Base-by-base conservation (phyloP, 2,113 vertebrate species). In the Cyanistes caeruleus region DNA sequence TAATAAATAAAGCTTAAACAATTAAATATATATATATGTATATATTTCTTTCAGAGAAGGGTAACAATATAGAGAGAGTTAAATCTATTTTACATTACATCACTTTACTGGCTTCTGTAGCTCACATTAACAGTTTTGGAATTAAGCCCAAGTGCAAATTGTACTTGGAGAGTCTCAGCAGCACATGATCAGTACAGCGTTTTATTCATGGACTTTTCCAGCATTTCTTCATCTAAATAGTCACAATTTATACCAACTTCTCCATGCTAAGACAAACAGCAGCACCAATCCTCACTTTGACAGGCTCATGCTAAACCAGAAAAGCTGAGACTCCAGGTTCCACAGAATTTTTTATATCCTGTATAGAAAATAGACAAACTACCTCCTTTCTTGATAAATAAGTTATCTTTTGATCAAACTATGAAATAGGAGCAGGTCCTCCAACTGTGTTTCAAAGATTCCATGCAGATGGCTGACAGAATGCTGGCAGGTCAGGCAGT, bases 51-150 rank as follows among this genome's bases (percentile, higher is more conserved):
- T 46, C 68, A 58, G 55, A 91, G 72, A 4, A 88, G 28, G 11
- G 1, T 44, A 88, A 52, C 12, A 18, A 56, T 6, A 62, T 1
- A 5, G 15, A 93, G 1, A 96, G 93, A 88, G 96, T 97, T 97
- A 96, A 96, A 88, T 81, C 90, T 93, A 65, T 63, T 90, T 53
- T 52, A 49, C 53, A 88, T 97, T 78, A 97, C 95, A 87, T 97
- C 95, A 97, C 73, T 94, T 68, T 22, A 86, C 69, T 96, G 93
- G 90, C 95, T 94, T 37, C 87, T 86, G 92, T 41, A 93, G 93
- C 80, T 95, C 93, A 92, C 85, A 95, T 90, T 90, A 95, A 95
- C 90, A 95, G 65, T 12, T 90, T 18, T 96, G 96, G 96, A 97
- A 92, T 56, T 53, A 84, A 93, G 95, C 96, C 93, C 92, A 92